Base-by-base conservation (phyloP, 2,888 invertebrate species). In the Diarsia mendica region DNA sequence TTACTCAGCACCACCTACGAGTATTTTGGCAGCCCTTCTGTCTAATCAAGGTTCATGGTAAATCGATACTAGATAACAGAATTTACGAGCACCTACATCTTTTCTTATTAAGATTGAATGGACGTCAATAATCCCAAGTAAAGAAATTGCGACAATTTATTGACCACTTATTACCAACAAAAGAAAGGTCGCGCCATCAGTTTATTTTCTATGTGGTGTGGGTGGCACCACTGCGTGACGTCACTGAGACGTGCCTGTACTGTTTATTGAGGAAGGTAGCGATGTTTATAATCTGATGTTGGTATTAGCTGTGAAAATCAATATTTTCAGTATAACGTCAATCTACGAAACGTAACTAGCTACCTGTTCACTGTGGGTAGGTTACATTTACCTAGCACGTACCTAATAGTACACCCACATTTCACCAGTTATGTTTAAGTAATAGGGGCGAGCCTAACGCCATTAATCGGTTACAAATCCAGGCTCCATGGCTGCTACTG, bases 61-160 rank as follows among this genome's bases (percentile, higher is more conserved):
- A 87, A 88, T 88, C 86, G 85, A 88, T 88, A 86, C 65, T n/a
- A 80, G 85, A 84, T 86, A 88, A 86, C 82, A 77, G 67, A 84
- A 85, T 88, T 86, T 88, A 88, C 83, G 86, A 80, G 76, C 84
- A 85, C 80, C 85, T 83, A 87, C 77, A 77, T 85, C 80, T 82
- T 85, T 88, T 87, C 84, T 87, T 88, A 88, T 88, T 88, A 88
- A 88, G 83, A 86, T 84, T 84, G 85, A 85, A 86, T 82, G 69
- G 79, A 69, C 79, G 77, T 82, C 85, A 88, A 86, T 87, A 84
- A 84, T 82, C 80, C 76, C 67, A 77, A 83, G 77, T 80, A 78
- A 83, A 87, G 82, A 85, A 85, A 86, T 85, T 83, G 85, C 83
- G 85, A 85, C 85, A 83, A 85, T 86, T 87, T 88, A 85, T 86